phyloP scores from a whole-genome alignment of 2,797 vertebrate genomes.

The Mus spretus region DNA sequence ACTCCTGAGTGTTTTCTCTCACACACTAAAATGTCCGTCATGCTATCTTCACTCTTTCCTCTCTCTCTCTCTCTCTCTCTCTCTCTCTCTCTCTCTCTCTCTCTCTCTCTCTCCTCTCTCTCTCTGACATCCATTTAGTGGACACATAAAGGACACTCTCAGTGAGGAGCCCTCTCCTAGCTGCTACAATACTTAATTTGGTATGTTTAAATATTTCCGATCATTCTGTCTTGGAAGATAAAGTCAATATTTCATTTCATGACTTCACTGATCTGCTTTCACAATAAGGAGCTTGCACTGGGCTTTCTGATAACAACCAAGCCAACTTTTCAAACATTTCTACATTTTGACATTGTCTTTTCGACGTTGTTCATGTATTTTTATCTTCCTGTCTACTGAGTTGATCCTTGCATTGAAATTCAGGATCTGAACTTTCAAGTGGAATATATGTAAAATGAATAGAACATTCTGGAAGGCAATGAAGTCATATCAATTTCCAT shows the following conservation, averaged over 20 bases:
- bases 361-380: conserved; percentile 79
- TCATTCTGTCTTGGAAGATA: conserved; percentile 73
- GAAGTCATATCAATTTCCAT: conserved; percentile 67
- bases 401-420: conserved; percentile 81
- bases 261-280: conserved; percentile 68
- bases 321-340: conserved; percentile 56
- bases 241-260: conserved; percentile 79
- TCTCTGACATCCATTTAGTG: not conserved
- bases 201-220: conserved; percentile 77
- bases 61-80: too few species aligned
- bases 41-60: not conserved
- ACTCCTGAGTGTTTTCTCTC: not conserved
- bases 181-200: conserved; percentile 66
- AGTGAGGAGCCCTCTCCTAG: not conserved
- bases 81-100: too few species aligned
- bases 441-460: conserved; percentile 79
- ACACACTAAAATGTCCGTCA: not conserved
- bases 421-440: conserved; percentile 83
- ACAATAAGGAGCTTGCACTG: conserved; percentile 71
- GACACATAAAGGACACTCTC: not conserved
- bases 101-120: not conserved
- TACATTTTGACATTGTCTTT: conserved; percentile 85
- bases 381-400: conserved; percentile 76
- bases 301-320: conserved; percentile 80
- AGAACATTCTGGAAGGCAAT: conserved; percentile 79